Percentiles rank a stretch among this genome's conserved stretches.
Conservation (phyloP, 92 coral and sea anemone genomes). For the Epizoanthus stellaris region DNA sequence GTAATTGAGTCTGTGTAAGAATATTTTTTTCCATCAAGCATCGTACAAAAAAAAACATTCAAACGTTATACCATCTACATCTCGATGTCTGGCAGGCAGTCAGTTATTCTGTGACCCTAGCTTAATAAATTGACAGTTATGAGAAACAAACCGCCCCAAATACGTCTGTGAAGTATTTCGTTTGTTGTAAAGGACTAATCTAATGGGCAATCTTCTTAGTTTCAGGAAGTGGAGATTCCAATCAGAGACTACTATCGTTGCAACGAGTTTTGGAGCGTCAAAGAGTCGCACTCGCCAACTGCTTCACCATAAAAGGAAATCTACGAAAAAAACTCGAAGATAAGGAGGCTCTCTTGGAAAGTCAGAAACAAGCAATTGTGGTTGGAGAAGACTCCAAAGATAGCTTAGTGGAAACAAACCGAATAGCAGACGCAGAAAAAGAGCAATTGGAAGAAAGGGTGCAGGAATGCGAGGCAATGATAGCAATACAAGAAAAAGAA, state of each 20-base stretch:
- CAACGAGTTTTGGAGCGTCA: slow-evolving; percentile 66
- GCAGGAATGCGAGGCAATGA: slow-evolving; percentile 60
- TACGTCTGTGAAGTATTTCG: no score
- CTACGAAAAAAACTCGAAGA: slow-evolving; percentile 59
- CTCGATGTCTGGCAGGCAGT: no score
- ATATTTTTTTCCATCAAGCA: no score
- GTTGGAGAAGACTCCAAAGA: slow-evolving; percentile 69
- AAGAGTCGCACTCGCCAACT: slow-evolving; percentile 58
- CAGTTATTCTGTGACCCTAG: no score
- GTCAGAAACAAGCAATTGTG: slow-evolving; percentile 74
- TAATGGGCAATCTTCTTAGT: not conserved
- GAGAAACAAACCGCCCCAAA: no score
- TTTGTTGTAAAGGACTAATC: no score
- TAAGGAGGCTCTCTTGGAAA: slow-evolving; percentile 55
- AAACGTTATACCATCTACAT: no score
- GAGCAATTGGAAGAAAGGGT: slow-evolving; percentile 65
- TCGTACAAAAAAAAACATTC: no score
- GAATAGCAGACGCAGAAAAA: slow-evolving; percentile 52
- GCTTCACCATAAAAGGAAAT: slow-evolving; percentile 44
- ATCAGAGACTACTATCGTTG: slow-evolving; percentile 54
- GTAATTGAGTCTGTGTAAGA: no score
- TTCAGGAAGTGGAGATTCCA: not conserved
- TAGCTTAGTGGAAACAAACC: slow-evolving; percentile 38
- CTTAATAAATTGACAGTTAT: no score
- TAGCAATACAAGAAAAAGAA: slow-evolving; percentile 61